Conservation (phyloP, 2,888 invertebrate genomes). For the Spilarctia lutea region DNA sequence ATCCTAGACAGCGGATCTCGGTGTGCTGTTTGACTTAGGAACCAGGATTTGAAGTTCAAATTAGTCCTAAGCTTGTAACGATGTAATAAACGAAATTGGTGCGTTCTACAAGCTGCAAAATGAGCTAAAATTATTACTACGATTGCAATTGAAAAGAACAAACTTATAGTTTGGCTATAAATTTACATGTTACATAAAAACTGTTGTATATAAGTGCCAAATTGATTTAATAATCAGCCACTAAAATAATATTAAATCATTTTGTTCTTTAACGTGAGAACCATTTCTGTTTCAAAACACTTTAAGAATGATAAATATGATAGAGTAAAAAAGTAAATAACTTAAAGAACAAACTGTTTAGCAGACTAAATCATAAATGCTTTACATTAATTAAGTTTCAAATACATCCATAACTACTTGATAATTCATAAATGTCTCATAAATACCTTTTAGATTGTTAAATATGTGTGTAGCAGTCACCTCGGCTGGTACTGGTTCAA, state of each 20-base stretch:
- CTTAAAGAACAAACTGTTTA: conserved; percentile 46
- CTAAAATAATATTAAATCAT: conserved; percentile 25
- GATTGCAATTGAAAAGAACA: conserved; percentile 23
- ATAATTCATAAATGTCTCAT: conserved; percentile 7
- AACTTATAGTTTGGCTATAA: conserved; percentile 6
- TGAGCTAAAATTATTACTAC: neutral
- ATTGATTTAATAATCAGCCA: conserved; percentile 33
- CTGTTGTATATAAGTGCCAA: conserved; percentile 32
- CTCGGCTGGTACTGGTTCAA: conserved; percentile 65
- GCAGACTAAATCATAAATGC: conserved; percentile 12
- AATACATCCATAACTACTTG: conserved; percentile 19
- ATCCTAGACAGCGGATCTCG: neutral
- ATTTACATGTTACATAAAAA: conserved; percentile 17
- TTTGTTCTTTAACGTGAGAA: conserved; percentile 43
- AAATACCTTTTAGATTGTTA: conserved; percentile 64
- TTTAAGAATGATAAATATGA: neutral
- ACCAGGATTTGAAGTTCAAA: neutral
- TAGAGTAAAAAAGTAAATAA: neutral
- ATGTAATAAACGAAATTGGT: conserved; percentile 9
- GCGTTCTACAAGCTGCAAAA: conserved; percentile 38
- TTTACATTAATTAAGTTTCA: neutral
- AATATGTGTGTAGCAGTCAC: conserved; percentile 55
- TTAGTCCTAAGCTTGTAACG: neutral
- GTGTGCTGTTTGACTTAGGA: neutral
- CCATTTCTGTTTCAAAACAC: neutral